Conservation (phyloP, 1,140 invertebrate species). For the Hypothenemus hampei region DNA sequence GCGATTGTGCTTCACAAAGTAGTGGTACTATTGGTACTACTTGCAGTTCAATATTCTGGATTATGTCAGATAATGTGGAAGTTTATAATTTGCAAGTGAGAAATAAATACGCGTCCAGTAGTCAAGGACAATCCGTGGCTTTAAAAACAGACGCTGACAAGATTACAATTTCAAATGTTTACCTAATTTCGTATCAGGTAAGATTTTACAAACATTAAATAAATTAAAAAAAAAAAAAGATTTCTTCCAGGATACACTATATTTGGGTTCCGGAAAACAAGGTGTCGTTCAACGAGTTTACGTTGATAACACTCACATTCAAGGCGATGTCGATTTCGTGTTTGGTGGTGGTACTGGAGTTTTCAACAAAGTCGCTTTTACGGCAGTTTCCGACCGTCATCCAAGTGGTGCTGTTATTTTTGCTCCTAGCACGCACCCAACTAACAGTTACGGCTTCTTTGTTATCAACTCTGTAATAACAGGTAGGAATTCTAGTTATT, state of each 20-base stretch:
- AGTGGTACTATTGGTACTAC: slow-evolving; percentile 11
- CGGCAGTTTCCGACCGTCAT: not conserved
- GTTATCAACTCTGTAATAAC: slow-evolving; percentile 2
- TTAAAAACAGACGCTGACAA: slow-evolving; percentile 5
- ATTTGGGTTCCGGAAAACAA: not conserved
- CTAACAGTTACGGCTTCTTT: slow-evolving; percentile 7
- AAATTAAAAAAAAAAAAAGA: not conserved
- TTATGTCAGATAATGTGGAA: not conserved
- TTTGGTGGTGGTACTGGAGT: slow-evolving; percentile 9
- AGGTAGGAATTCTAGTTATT: not conserved
- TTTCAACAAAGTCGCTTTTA: slow-evolving; percentile 2
- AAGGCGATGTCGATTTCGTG: slow-evolving; percentile 17
- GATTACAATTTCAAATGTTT: not conserved
- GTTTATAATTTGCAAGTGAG: slow-evolving; percentile 8
- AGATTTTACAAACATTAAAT: not conserved
- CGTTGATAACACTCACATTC: slow-evolving; percentile 8
- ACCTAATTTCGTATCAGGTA: slow-evolving; percentile 2
- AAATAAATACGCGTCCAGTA: not conserved
- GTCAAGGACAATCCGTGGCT: slow-evolving; percentile 5
- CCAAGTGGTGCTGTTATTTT: slow-evolving; percentile 1
- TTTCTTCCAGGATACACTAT: slow-evolving; percentile 5
- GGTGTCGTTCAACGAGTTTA: not conserved
- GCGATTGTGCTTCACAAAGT: slow-evolving; percentile 1
- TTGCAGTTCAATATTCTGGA: slow-evolving; percentile 10
- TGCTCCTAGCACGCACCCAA: slow-evolving; percentile 6